Evolutionary conservation across 2,888 invertebrate genomes (phyloP), one percentile per base, ranked within the genome.

Genomic region (Ctenicera cuprea): DNA sequence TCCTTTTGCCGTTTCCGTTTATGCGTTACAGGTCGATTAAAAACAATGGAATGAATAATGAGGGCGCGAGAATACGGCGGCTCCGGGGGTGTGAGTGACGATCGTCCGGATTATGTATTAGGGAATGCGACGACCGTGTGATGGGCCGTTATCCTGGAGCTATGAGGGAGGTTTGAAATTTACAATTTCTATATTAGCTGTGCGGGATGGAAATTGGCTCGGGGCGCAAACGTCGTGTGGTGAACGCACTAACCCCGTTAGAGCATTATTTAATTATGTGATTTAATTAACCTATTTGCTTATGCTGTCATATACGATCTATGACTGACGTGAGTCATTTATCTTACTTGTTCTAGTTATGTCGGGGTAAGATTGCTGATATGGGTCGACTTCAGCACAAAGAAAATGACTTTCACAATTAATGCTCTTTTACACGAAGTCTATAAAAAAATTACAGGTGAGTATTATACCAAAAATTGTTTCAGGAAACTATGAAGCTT

Each of bases 111-210:
- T 71, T 71, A 64, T 57, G 57, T 43, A 64, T 71, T 71, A 71
- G 57, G 65, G 76, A 69, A 64, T 65, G 71, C 74, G 70, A 69
- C 71, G 75, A 61, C 73, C 75, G 71, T 76, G 72, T 75, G 72
- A 74, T 75, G 76, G 74, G 71, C 74, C 74, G 74, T 76, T 76
- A 74, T 74, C 76, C 74, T 62, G 52, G 59, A 52, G 65, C 67
- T 57, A 71, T 61, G 65, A 33, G 45, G 20, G 50, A 45, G 38
- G 52, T 22, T 57, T 33, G 41, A 67, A 67, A 67, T 67, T 67
- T 67, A 14, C 26, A 41, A 67, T 48, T 68, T 68, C 68, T 61
- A 37, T 61, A 61, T 68, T 52, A 68, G 68, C 68, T 45, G 22
- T 50, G 59, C 52, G 59, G 61, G 45, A 67, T 26, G 59, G 18